These are phyloP conservation scores for Hemistola chrysoprasaria DNA, from an alignment of 2,888 invertebrate species.

Conservation along the genomic window DNA sequence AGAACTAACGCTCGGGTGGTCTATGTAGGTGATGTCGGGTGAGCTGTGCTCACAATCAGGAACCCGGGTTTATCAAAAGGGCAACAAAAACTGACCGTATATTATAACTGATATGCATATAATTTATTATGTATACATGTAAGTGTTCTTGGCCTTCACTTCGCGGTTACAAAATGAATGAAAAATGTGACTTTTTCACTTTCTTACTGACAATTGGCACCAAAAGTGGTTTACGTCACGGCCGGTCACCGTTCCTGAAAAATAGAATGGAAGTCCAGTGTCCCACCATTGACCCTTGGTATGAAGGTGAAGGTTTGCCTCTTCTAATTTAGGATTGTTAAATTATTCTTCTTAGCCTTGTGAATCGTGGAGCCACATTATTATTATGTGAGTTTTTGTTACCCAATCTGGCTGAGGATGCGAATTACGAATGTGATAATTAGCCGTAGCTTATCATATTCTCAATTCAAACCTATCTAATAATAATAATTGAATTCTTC, in stretches of 20 bases:
- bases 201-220: slow-evolving; percentile 52
- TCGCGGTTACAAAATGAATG: slow-evolving; percentile 36
- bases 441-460: no score
- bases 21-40: slow-evolving; percentile 42
- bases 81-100: slow-evolving; percentile 55
- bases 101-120: slow-evolving; percentile 50
- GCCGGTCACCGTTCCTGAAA: slow-evolving; percentile 65
- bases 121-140: slow-evolving; percentile 31
- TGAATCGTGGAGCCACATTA: no score
- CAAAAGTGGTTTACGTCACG: slow-evolving; percentile 51
- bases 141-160: slow-evolving; percentile 54
- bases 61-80: slow-evolving; percentile 60
- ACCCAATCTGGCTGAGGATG: no score
- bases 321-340: slow-evolving; percentile 7
- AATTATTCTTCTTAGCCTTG: no score
- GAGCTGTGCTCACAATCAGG: slow-evolving; percentile 48
- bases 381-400: no score
- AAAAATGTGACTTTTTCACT: slow-evolving; percentile 41
- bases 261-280: slow-evolving; percentile 40
- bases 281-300: slow-evolving; percentile 51
- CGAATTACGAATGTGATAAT: no score
- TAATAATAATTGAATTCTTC: no score
- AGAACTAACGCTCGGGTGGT: slow-evolving; percentile 63
- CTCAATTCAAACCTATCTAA: no score
- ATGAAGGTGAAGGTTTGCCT: slow-evolving; percentile 38